phyloP scores from a whole-genome alignment of 2,797 vertebrate species.

The Miichthys miiuy region DNA sequence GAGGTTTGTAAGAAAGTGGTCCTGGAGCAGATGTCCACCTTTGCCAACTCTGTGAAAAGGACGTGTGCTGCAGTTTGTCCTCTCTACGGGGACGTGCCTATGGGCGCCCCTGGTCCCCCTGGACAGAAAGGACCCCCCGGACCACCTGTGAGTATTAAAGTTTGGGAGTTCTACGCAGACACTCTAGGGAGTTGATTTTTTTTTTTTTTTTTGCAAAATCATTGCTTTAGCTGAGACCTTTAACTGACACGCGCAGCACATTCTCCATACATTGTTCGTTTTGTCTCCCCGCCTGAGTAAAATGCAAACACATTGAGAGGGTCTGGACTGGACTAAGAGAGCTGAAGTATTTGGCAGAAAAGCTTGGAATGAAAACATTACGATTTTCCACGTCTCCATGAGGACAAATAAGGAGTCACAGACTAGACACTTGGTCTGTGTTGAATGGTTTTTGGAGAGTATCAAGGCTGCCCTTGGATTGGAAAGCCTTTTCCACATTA shows the following conservation, averaged over 20 bases:
- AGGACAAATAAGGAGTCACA: conserved; percentile 85
- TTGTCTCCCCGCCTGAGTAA: conserved; percentile 60
- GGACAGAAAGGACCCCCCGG: conserved; percentile 83
- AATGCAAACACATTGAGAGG: conserved; percentile 74
- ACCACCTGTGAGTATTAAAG: conserved; percentile 78
- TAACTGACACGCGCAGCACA: conserved; percentile 35
- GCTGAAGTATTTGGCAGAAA: conserved; percentile 82
- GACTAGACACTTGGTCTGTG: conserved; percentile 80
- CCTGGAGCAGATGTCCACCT: conserved; percentile 88
- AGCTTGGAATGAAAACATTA: conserved; percentile 84
- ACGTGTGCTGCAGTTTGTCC: conserved; percentile 85
- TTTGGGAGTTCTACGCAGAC: conserved; percentile 6
- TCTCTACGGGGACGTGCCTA: conserved; percentile 84
- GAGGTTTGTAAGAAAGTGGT: conserved; percentile 86
- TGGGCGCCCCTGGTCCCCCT: conserved; percentile 80
- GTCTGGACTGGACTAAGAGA: conserved; percentile 69
- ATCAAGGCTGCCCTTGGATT: conserved; percentile 69
- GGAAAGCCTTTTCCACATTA: conserved; percentile 82
- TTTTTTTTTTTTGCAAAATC: background rate
- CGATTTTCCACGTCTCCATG: conserved; percentile 85
- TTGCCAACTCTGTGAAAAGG: conserved; percentile 85
- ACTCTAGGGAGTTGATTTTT: background rate
- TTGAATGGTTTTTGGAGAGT: conserved; percentile 80
- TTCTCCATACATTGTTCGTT: conserved; percentile 69
- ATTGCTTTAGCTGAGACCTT: conserved; percentile 42